Evolutionary conservation across 2,113 vertebrate genomes (phyloP).

Genomic region (Chionis minor): DNA sequence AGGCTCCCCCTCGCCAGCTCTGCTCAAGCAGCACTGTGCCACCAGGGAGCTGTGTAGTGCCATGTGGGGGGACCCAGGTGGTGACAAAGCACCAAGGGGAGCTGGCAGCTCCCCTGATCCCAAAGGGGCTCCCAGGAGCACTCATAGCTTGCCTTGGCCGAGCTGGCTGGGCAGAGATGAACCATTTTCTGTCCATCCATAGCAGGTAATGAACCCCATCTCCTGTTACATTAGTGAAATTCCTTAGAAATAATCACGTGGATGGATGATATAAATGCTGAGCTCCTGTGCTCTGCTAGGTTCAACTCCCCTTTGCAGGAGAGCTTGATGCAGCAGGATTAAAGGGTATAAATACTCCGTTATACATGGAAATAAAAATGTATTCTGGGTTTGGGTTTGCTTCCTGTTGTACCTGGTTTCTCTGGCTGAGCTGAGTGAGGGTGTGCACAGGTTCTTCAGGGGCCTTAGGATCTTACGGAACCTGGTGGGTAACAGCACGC

Average conservation of each 20-base stretch:
- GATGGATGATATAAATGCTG: not conserved
- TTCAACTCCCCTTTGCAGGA: not conserved
- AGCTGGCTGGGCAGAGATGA: not conserved
- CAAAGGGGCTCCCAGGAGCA: not conserved
- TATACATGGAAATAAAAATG: not conserved
- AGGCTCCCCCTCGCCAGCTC: not conserved
- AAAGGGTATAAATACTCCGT: not conserved
- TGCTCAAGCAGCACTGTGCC: not conserved
- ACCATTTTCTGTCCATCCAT: not conserved
- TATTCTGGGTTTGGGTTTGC: not conserved
- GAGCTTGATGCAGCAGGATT: not conserved
- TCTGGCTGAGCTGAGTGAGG: not conserved
- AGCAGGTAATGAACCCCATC: not conserved
- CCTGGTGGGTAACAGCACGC: not conserved
- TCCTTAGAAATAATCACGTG: not conserved
- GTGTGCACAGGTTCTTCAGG: not conserved
- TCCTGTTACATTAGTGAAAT: not conserved
- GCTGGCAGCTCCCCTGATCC: not conserved
- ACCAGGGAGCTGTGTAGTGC: not conserved
- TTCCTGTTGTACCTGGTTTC: not conserved
- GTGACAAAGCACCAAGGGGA: not conserved
- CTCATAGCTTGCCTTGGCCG: not conserved
- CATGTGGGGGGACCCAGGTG: fast-evolving
- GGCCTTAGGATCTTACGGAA: not conserved
- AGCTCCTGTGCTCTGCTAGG: not conserved